Base-by-base conservation (phyloP, 2,797 vertebrate genomes). In the Aeoliscus strigatus region DNA sequence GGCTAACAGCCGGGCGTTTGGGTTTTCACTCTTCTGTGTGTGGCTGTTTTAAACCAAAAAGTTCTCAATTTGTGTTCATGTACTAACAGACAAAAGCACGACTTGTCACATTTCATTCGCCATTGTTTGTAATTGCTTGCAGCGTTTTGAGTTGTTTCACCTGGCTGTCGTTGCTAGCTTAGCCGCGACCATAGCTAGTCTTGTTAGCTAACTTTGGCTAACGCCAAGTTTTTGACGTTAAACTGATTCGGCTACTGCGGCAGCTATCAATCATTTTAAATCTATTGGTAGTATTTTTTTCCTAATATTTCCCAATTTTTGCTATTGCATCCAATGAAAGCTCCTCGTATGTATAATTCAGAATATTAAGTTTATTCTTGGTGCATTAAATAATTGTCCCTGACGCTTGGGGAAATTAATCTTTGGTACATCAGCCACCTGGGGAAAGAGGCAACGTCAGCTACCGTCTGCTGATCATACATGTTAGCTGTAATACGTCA, bases 131-230 rank as follows among this genome's bases (percentile, higher is more conserved):
- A 7, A 5, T 24, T 11, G 14, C 0, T 10, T 13, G 14, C 3
- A 11, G 31, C 9, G 31, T 46, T 46, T 46, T 24, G 2, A 39
- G 25, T 30, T 37, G 51, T 24, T 24, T 11, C 35, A 23, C 9
- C 44, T 14, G 29, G 51, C 45, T 35, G 60, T 9, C 48, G 27
- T 5, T 40, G 50, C 27, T 67, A 75, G 60, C 55, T 44, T 61
- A 65, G 71, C 75, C 24, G 13, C 36, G 33, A 14, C 30, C 43
- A 35, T 72, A 75, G 81, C 80, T 25, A 35, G 28, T 30, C 3
- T 6, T n/a, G 28, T 14, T 16, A 39, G 28, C 46, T 79, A 80
- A 85, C 70, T 82, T 79, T 73, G 56, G 69, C 71, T 67, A 56
- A 64, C 48, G 33, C 9, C 50, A 70, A 77, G 52, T 72, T 70